Base-by-base conservation (phyloP, 2,113 vertebrate species). In the Equus przewalskii region DNA sequence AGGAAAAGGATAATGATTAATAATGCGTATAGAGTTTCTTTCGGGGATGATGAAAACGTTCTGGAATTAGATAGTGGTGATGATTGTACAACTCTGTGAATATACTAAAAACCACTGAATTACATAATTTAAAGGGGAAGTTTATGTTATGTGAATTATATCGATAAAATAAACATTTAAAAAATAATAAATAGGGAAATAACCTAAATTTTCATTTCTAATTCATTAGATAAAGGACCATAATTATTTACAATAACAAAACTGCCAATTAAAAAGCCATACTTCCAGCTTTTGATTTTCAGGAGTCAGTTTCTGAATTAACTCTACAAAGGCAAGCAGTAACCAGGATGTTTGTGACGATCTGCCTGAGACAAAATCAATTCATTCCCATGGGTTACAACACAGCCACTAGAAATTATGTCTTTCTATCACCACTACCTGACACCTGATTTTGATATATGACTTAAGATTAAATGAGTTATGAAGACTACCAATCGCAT, bases 281-380 rank as follows among this genome's bases (percentile, higher is more conserved):
- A 69, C 5, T 69, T n/a, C 1, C 0, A 75, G 64, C 3, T 86
- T 56, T 79, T 84, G 21, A 72, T 64, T 89, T 73, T 95, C 15
- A 49, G 56, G 81, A 91, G 22, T 78, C 62, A 36, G 44, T 62
- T 97, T 83, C 75, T 94, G 6, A 94, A 91, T 82, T 62, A 95
- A 92, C 7, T 82, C 51, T 70, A 70, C 26, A 30, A 72, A 70
- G 28, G 28, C 75, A 30, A 81, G 11, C 33, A 82, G 26, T 88
- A 72, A 91, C 33, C 44, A 62, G 21, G 36, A 97, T 65, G 44
- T 78, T 96, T 44, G 58, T 49, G 18, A 79, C 46, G 54, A 24
- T 26, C 85, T 26, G 36, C 33, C 60, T 41, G 22, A 56, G 67
- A 85, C 30, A 91, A 58, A 72, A 91, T 15, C 51, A 94, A n/a